Base-by-base conservation (phyloP, 2,888 invertebrate genomes). In the Elysia crispata region DNA sequence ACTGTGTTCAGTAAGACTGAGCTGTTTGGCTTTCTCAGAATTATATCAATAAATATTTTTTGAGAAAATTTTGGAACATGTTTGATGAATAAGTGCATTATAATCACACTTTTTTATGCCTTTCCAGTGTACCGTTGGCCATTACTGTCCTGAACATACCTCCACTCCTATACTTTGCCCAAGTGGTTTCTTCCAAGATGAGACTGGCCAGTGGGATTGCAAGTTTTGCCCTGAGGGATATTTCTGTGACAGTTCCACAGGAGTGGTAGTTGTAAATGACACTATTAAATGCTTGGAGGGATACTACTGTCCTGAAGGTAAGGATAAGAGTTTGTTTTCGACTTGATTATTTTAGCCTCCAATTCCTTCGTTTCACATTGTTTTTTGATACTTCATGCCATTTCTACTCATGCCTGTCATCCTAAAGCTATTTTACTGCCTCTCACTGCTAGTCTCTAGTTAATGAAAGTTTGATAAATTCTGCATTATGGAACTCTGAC, bases 211-310 rank as follows among this genome's bases (percentile, higher is more conserved):
- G 82, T 85, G 85, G 31, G 77, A 77, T 0, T 91, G 91, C 80
- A 87, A 87, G 70, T 70, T 83, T 20, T 91, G 91, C 80, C 90
- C 90, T 8, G 83, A 79, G 0, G 90, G 91, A 0, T 91, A 90
- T 83, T 91, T 86, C 83, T 91, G 91, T 83, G 90, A 91, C 84
- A 90, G 89, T 84, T 89, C 87, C 57, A 69, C 79, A 0, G 90
- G 90, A 0, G 86, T 89, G 1, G 90, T 91, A 0, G 86, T 87
- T 67, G 83, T 91, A 75, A 90, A 89, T 70, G 86, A 87, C 67
- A 87, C 89, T 20, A 84, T 90, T 74, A 84, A 82, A 57, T 91
- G 91, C 85, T 91, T 90, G 64, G 83, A 85, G 33, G 91, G 91
- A 1, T 87, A 87, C 77, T 91, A 88, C 84, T 91, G 91, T 73